phyloP scores from a whole-genome alignment of 1,140 invertebrate species.

The Notospermus geniculatus region DNA sequence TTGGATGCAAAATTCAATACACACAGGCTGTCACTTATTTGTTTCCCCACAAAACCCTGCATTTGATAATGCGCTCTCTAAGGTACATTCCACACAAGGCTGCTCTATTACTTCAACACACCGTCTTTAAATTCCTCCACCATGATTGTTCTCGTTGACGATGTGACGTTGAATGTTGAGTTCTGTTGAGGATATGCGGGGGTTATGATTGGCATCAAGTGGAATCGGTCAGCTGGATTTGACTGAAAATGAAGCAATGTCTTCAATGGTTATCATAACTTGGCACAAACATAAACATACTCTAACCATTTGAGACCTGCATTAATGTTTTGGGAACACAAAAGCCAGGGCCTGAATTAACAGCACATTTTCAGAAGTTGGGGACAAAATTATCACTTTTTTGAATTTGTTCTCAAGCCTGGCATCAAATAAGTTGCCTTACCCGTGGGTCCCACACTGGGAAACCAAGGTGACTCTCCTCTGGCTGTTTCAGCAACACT shows the following conservation, averaged over 20 bases:
- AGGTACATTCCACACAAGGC: too few relatives aligned
- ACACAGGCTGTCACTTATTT: too few relatives aligned
- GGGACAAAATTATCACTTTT: slow-evolving; percentile 23
- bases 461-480: slow-evolving; percentile 78
- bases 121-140: slow-evolving; percentile 82
- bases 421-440: slow-evolving; percentile 32
- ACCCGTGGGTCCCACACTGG: slow-evolving; percentile 93
- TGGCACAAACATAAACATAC: too few relatives aligned
- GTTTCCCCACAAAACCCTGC: too few relatives aligned
- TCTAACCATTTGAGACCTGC: too few relatives aligned
- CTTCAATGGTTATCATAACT: too few relatives aligned
- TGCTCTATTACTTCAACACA: slow-evolving; percentile 30
- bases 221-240: slow-evolving; percentile 86
- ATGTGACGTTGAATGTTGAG: slow-evolving; percentile 97
- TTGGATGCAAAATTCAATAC: slow-evolving; percentile 4
- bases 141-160: slow-evolving; percentile 89
- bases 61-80: too few relatives aligned
- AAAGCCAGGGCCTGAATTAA: too few relatives aligned
- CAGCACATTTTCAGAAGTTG: too few relatives aligned
- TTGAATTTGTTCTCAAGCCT: neutral
- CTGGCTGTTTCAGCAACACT: slow-evolving; percentile 89
- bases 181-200: slow-evolving; percentile 99
- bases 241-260: slow-evolving; percentile 63
- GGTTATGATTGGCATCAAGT: slow-evolving; percentile 99
- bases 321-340: too few relatives aligned